Conservation (phyloP, 2,797 vertebrate species). For the Gila robusta region DNA sequence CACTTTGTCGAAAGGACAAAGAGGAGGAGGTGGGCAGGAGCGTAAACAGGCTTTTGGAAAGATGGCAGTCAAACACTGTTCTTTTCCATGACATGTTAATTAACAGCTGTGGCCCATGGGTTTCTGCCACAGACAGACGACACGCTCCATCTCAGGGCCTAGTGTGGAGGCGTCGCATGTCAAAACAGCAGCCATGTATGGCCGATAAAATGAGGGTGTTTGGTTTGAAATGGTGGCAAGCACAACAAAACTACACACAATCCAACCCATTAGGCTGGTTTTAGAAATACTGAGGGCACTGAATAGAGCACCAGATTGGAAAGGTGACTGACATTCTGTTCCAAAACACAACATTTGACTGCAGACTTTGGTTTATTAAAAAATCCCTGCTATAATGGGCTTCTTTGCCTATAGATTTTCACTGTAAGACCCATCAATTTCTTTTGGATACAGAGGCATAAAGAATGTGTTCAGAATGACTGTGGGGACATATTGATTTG, state of each 20-base stretch:
- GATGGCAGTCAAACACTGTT: slow-evolving; percentile 54
- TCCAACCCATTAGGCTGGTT: slow-evolving; percentile 29
- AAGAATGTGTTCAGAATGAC: slow-evolving; percentile 3
- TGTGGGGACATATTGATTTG: slow-evolving; percentile 32
- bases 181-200: slow-evolving; percentile 59
- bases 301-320: slow-evolving; percentile 21
- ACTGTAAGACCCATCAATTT: not conserved
- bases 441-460: not conserved
- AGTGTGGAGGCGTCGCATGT: slow-evolving; percentile 52
- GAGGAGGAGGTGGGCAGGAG: not conserved
- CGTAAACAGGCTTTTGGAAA: slow-evolving; percentile 32
- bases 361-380: not conserved
- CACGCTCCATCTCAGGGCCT: slow-evolving; percentile 42
- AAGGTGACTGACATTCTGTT: slow-evolving; percentile 22
- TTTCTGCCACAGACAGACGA: slow-evolving; percentile 42
- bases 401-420: not conserved
- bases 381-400: not conserved
- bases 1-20: not conserved
- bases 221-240: slow-evolving; percentile 48
- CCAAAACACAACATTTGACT: slow-evolving; percentile 14
- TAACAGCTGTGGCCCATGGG: slow-evolving; percentile 44
- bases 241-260: slow-evolving; percentile 22
- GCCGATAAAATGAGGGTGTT: slow-evolving; percentile 50
- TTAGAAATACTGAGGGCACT: not conserved
- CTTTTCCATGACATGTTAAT: slow-evolving; percentile 57